Evolutionary conservation across 2,797 vertebrate species (phyloP).

Genomic region (Acanthiza pusilla): DNA sequence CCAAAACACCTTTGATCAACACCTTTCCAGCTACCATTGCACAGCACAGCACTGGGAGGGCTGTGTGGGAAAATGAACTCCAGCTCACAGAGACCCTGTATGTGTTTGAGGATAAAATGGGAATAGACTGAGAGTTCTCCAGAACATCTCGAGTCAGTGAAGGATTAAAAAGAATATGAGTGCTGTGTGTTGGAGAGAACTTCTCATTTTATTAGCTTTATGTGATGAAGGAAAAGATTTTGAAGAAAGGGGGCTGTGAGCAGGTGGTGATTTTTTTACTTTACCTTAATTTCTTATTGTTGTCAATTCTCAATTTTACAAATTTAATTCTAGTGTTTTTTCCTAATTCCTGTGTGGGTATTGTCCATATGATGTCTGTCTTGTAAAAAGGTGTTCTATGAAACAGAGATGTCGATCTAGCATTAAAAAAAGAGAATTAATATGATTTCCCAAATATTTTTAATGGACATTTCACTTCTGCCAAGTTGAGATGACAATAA

Average conservation of each 20-base stretch:
- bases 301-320: background rate
- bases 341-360: background rate
- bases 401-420: rapidly evolving
- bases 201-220: background rate
- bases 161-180: background rate
- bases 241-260: background rate
- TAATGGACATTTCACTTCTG: background rate
- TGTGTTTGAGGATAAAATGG: background rate
- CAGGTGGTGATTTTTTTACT: background rate
- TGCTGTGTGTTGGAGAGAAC: background rate
- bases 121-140: background rate
- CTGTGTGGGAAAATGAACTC: background rate
- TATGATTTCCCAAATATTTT: background rate
- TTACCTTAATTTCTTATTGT: background rate
- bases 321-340: background rate
- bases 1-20: background rate
- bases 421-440: background rate
- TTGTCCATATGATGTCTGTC: background rate
- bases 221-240: background rate
- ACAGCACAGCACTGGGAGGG: background rate
- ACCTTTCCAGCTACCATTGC: no score
- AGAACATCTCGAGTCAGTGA: background rate
- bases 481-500: background rate
- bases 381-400: background rate
- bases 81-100: background rate